Evolutionary conservation across 2,888 invertebrate species (phyloP), one percentile per base, ranked within the genome.

Genomic region (Aphrophora alni): DNA sequence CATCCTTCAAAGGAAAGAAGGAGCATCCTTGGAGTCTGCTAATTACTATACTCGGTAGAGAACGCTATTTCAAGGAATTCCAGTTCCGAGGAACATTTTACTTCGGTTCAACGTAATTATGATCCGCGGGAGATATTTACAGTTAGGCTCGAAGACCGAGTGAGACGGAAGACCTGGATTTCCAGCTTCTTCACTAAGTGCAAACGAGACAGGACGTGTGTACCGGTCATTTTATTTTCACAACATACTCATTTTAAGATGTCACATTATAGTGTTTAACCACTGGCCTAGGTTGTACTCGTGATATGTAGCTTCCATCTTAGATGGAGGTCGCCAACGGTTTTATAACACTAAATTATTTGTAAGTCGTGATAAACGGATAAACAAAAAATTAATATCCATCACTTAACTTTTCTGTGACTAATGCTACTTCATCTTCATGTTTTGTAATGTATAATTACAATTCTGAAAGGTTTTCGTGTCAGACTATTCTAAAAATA

Each of bases 111-210:
- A 59, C 21, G 59, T 59, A 59, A 59, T 59, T 59, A 59, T 21
- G 59, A 59, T 21, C 59, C 21, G 59, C 59, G 59, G 59, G 59
- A 59, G 59, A 59, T 59, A 59, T 59, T 59, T 59, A 59, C 59
- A 59, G 59, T 59, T 59, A 59, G 44, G 59, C 59, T 59, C 21
- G 59, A 59, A 59, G 59, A 21, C 59, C 59, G 59, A 59, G 59
- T 21, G 59, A 59, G 59, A 59, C 21, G 21, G 59, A 59, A 21
- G 1, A 21, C 12, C 21, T 12, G 59, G 21, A 5, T 8, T 59
- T 21, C 3, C 21, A 14, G 21, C 21, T 59, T 3, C 44, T 8
- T 44, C 33, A 33, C 33, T 33, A 10, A 10, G 33, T 7, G 33
- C 10, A 33, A 33, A 10, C 33, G 33, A 33, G 33, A 33, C 33